Conservation (phyloP, 2,888 invertebrate species). For the Charanyca ferruginea region DNA sequence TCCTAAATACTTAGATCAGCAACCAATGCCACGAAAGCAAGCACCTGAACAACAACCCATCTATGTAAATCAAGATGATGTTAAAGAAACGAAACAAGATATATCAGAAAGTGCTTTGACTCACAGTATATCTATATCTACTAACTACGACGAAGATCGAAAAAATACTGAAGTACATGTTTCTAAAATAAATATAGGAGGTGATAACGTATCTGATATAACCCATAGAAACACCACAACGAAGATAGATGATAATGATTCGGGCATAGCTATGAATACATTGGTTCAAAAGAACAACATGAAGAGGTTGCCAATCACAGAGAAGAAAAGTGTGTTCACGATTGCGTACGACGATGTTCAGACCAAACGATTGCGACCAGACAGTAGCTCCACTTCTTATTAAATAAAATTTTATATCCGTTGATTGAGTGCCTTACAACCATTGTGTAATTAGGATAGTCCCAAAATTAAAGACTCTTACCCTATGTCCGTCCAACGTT, state of each 20-base stretch:
- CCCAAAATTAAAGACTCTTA: constrained; percentile 59
- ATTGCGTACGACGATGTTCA: constrained; percentile 98
- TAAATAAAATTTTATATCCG: constrained; percentile 66
- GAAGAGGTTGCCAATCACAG: constrained; percentile 93
- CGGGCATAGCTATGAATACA: constrained; percentile 94
- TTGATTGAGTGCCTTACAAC: constrained; percentile 79
- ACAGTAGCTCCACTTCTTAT: constrained; percentile 94
- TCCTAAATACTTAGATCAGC: constrained; percentile 91
- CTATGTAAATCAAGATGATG: constrained; percentile 88
- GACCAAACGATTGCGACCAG: constrained; percentile 95
- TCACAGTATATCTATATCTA: constrained; percentile 87
- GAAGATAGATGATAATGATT: constrained; percentile 93
- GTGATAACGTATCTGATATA: constrained; percentile 74
- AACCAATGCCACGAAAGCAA: constrained; percentile 81
- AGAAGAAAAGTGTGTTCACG: constrained; percentile 98
- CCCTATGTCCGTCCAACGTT: constrained; percentile 70
- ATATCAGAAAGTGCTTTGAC: constrained; percentile 85
- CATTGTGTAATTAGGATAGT: constrained; percentile 67
- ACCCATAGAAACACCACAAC: constrained; percentile 73
- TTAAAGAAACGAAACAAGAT: constrained; percentile 77
- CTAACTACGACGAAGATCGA: constrained; percentile 82
- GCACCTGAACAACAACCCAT: constrained; percentile 84
- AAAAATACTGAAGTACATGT: constrained; percentile 90
- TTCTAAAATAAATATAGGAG: constrained; percentile 89
- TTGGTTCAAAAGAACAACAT: constrained; percentile 89